Conservation (phyloP, 2,113 vertebrate species). For the Ochotona curzoniae region DNA sequence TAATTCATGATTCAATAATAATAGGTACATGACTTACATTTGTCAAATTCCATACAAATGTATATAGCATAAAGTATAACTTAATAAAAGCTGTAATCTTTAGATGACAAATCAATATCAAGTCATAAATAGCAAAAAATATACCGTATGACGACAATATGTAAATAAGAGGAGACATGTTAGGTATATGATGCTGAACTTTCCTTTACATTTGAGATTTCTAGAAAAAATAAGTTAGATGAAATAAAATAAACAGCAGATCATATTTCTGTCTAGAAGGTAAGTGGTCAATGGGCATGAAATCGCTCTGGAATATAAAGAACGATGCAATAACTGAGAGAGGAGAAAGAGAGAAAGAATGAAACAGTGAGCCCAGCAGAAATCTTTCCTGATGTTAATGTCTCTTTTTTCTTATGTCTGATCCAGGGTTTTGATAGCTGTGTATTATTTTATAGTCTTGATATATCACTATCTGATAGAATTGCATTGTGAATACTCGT, state of each 20-base stretch:
- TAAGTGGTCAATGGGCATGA: not conserved
- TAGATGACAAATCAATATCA: not conserved
- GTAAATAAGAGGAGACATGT: not conserved
- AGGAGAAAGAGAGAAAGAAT: not conserved
- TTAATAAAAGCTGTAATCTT: not conserved
- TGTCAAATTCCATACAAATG: not conserved
- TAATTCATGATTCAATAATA: not conserved
- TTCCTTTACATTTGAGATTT: not conserved
- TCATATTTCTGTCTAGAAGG: not conserved
- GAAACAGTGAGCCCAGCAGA: not conserved
- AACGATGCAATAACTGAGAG: not conserved
- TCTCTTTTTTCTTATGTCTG: not conserved
- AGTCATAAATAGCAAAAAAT: not conserved
- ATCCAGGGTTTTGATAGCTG: not conserved
- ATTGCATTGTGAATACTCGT: too few relatives aligned
- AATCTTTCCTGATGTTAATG: not conserved
- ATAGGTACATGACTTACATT: not conserved
- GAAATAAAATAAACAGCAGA: not conserved
- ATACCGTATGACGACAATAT: not conserved
- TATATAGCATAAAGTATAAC: not conserved
- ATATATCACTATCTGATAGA: not conserved
- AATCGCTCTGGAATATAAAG: too few relatives aligned
- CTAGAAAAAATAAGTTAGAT: not conserved
- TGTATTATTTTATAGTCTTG: not conserved
- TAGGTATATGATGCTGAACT: not conserved